Conservation (phyloP, 2,888 invertebrate genomes). For the Tuta absoluta region DNA sequence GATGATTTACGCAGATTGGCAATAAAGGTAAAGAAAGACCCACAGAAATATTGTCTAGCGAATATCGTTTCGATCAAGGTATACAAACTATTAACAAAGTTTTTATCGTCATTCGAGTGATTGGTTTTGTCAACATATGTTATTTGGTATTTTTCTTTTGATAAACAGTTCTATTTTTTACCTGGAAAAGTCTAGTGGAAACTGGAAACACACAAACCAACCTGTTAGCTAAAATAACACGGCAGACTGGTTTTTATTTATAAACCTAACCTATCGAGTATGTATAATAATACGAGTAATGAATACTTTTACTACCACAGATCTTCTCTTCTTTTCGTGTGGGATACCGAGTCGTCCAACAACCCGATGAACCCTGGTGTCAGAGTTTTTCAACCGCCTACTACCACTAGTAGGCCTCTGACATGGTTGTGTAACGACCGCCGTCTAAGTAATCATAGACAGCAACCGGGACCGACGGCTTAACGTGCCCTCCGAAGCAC, state of each 20-base stretch:
- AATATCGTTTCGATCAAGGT: neutral
- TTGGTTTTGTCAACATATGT: neutral
- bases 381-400: too few species aligned
- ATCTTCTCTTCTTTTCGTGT: too few species aligned
- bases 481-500: too few species aligned
- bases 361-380: too few species aligned
- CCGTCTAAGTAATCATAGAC: too few species aligned
- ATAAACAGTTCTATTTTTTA: neutral
- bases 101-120: conserved; percentile 3
- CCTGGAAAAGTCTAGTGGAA: neutral
- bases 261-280: neutral
- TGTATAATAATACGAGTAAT: neutral
- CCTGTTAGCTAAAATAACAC: conserved; percentile 1
- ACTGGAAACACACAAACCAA: neutral
- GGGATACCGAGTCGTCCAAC: too few species aligned
- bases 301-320: neutral
- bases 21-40: neutral
- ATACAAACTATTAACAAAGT: neutral
- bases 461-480: too few species aligned
- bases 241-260: neutral
- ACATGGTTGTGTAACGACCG: too few species aligned
- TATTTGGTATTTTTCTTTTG: conserved; percentile 3
- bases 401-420: too few species aligned
- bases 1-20: conserved; percentile 1
- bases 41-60: too few species aligned